Evolutionary conservation across 2,888 invertebrate genomes (phyloP).

Genomic region (Camptogramma bilineatum): DNA sequence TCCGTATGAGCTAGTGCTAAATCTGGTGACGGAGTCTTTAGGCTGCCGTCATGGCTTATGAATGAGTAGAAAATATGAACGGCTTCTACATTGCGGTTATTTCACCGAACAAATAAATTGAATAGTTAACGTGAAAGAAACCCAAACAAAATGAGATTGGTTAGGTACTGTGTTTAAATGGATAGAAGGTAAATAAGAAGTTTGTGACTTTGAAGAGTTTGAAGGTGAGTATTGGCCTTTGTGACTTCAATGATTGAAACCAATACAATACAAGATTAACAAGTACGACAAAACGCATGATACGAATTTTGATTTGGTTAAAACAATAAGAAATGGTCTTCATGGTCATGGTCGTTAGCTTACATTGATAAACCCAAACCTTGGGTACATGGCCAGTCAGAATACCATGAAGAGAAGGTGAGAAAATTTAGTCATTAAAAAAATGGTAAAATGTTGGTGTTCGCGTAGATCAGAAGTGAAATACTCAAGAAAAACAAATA

Average conservation of each 20-base stretch:
- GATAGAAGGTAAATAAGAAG: too few species aligned
- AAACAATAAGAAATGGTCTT: constrained; percentile 8
- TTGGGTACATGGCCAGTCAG: constrained; percentile 9
- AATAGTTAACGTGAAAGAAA: background rate
- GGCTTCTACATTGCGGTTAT: too few species aligned
- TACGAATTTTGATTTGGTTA: constrained; percentile 21
- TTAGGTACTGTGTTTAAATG: background rate
- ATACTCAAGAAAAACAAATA: background rate
- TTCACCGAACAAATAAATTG: background rate
- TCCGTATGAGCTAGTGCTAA: too few species aligned
- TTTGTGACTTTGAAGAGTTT: too few species aligned
- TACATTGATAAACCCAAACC: constrained; percentile 13
- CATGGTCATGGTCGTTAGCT: constrained; percentile 10
- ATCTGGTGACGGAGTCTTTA: too few species aligned
- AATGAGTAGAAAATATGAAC: too few species aligned
- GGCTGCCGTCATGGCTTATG: too few species aligned
- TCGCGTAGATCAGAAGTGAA: background rate
- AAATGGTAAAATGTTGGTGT: too few species aligned
- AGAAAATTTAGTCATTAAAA: too few species aligned
- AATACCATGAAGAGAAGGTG: background rate
- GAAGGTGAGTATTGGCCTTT: background rate
- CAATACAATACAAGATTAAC: constrained; percentile 1
- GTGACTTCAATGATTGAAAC: background rate
- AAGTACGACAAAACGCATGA: constrained; percentile 6
- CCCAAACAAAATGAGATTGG: too few species aligned